A percentile compares a stretch with the other conserved stretches of the same genome.
Evolutionary conservation across 2,797 vertebrate genomes (phyloP).

Genomic region (Gorsachius magnificus): DNA sequence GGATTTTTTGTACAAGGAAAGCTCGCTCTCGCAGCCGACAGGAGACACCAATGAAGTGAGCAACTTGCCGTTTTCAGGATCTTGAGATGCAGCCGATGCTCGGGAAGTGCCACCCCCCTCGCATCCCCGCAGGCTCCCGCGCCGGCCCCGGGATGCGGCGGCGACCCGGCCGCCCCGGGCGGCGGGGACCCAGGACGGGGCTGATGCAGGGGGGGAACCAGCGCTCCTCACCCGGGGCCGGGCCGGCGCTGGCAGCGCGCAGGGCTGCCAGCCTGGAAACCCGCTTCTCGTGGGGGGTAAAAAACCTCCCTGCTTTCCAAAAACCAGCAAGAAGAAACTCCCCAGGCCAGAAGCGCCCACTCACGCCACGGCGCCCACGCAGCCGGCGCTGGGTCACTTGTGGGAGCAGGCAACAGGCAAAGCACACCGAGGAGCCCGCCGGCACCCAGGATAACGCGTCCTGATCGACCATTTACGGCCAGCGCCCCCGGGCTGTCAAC

Average conservation of each 20-base stretch:
- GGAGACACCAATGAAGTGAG: neutral
- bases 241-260: neutral
- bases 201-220: neutral
- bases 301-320: neutral
- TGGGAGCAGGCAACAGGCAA: neutral
- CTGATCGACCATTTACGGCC: neutral
- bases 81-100: neutral
- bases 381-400: neutral
- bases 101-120: neutral
- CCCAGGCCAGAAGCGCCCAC: neutral
- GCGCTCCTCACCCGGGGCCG: neutral
- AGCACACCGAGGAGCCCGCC: neutral
- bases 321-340: neutral
- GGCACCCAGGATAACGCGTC: neutral
- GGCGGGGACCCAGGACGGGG: neutral
- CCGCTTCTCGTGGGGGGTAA: fast-evolving
- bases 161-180: neutral
- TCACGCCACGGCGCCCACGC: neutral
- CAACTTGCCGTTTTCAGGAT: neutral
- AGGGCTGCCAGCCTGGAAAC: neutral
- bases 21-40: neutral
- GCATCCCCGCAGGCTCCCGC: neutral
- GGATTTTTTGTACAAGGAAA: neutral
- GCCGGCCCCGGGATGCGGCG: neutral
- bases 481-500: neutral